Base-by-base conservation (phyloP, 2,797 vertebrate genomes). In the Onychomys leucogaster region DNA sequence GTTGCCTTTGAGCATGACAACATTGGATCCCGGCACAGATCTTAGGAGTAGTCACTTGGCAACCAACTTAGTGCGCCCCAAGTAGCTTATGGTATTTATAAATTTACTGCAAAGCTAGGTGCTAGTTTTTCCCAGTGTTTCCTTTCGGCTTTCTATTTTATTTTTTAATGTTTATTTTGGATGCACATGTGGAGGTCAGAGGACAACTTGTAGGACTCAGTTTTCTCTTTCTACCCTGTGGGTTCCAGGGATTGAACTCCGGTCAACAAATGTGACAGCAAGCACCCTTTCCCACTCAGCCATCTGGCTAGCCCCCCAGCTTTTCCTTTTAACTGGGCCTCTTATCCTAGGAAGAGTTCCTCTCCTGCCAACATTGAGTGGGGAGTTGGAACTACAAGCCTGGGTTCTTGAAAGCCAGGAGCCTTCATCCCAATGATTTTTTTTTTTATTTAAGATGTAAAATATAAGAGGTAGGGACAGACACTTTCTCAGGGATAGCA, bases 271-370 rank as follows among this genome's bases (percentile, higher is more conserved):
- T 14, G 19, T 71, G 23, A 71, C 8, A 71, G 23, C 4, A 6
- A 71, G 34, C 34, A 19, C 2, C 49, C 43, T 67, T 49, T 5
- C 32, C 29, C n/a, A 6, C 43, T 57, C 8, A 55, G n/a, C 13
- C 67, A 57, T 41, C 67, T 27, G 46, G 25, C 34, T 25, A 55
- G 23, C 23, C 14, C 23, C 23, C 82, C 32, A 82, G 29, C 9
- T 73, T 94, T 90, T 81, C 83, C 34, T 90, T 96, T 90, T 82
- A 94, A 94, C 34, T 34, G 17, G 77, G 25, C 27, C 23, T 67
- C 4, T 59, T 41, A 87, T 73, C 59, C 87, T 37, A 69, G 59
- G 80, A 97, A 92, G 27, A 90, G 37, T 34, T 59, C 9, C 34
- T 89, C 41, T 82, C 57, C 16, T 19, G 84, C 71, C 32, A 61